Base-by-base conservation (phyloP, 2,888 invertebrate genomes). In the Hermodice carunculata region DNA sequence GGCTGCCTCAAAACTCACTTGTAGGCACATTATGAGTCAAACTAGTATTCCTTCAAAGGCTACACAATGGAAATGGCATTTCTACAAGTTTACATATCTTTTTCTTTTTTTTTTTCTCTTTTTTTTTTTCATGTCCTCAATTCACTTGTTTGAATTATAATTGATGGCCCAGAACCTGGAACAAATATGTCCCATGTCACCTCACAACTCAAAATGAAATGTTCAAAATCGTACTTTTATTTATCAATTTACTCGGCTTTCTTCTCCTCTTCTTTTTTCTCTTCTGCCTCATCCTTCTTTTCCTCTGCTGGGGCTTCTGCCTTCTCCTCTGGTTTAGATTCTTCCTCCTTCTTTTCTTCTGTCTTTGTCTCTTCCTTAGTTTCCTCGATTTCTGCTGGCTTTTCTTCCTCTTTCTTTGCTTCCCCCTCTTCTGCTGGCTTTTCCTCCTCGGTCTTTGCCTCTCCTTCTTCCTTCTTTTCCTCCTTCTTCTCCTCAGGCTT, bases 401-500 rank as follows among this genome's bases (percentile, higher is more conserved):
- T 22, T 8, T 31, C 58, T 34, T 59, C 40, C 44, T 52, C 64
- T 29, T 59, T 49, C 24, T 42, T 37, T 28, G 29, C 44, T 32
- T 63, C 49, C 19, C 17, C 49, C 28, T 19, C 14, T 48, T 64
- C 61, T 17, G n/a, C n/a, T n/a, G n/a, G n/a, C 54, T 49, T 58
- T 32, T 52, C 48, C 22, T 48, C 44, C 28, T 65, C 56, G 19
- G 66, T 28, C 43, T 51, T 22, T 5, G 52, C 53, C 59, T 56
- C 42, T 28, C 64, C 59, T 40, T 61, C 60, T 52, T 58, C 51
- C 46, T 65, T 61, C 29, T 57, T 61, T 37, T 67, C 64, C 24
- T 59, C 53, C 52, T 68, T 66, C 57, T 73, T 72, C 37, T 66
- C 71, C 28, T 53, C 57, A 26, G 67, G 70, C 24, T 78, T 76